Conservation (phyloP, 2,888 invertebrate genomes). For the Caenorhabditis sulstoni region DNA sequence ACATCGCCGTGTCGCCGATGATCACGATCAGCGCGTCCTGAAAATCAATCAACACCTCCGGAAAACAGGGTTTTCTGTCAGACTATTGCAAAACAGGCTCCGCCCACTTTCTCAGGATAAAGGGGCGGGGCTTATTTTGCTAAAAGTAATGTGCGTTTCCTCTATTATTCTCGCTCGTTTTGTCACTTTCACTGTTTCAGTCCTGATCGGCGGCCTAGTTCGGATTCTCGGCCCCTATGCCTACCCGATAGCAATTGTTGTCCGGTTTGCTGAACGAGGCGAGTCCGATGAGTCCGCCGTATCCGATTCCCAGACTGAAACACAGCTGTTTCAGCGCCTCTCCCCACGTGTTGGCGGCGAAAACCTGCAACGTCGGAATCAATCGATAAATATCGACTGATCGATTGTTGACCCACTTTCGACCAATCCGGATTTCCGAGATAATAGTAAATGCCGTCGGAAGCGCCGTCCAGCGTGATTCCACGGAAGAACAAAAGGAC, state of each 20-base stretch:
- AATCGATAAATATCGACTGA: not conserved
- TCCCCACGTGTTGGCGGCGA: constrained; percentile 68
- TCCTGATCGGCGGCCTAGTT: too few relatives aligned
- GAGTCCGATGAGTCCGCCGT: constrained; percentile 74
- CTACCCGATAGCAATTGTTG: constrained; percentile 72
- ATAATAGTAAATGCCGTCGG: constrained; percentile 72
- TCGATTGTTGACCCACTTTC: not conserved
- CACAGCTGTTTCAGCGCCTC: constrained; percentile 76
- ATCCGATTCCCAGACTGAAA: constrained; percentile 76
- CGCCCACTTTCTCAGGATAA: too few relatives aligned
- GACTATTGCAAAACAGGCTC: too few relatives aligned
- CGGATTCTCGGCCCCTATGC: not conserved
- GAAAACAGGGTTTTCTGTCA: too few relatives aligned
- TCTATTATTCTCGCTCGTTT: too few relatives aligned
- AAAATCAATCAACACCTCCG: too few relatives aligned
- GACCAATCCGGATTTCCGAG: constrained; percentile 72
- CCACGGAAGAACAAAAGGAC: constrained; percentile 74
- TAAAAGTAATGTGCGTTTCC: too few relatives aligned
- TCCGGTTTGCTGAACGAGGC: constrained; percentile 72
- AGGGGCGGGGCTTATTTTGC: too few relatives aligned
- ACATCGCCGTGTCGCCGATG: constrained; percentile 73
- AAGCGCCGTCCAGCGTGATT: constrained; percentile 72
- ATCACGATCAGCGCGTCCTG: constrained; percentile 75
- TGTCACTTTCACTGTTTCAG: too few relatives aligned
- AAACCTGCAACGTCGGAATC: constrained; percentile 1